Percentiles rank a stretch among this genome's conserved stretches.
Evolutionary conservation across 2,888 invertebrate species (phyloP).

Genomic region (Acrobasis suavella): DNA sequence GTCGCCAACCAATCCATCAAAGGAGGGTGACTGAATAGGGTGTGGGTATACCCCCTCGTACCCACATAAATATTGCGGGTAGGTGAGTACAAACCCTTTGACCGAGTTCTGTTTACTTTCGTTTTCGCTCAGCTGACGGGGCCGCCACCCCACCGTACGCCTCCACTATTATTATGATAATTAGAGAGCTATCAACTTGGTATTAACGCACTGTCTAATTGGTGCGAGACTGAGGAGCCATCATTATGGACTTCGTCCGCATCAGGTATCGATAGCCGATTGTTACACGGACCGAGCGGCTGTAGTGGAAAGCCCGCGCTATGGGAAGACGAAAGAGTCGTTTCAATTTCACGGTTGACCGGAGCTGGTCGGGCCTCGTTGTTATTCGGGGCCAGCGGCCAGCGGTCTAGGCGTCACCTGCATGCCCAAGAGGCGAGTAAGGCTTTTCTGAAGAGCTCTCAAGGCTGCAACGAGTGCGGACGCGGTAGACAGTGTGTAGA

Average conservation of each 20-base stretch:
- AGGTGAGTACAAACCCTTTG: constrained; percentile 83
- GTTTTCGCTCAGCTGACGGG: constrained; percentile 83
- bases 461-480: constrained; percentile 79
- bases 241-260: constrained; percentile 27
- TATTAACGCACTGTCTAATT: constrained; percentile 55
- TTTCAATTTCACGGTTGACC: constrained; percentile 9
- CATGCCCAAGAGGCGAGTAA: constrained; percentile 43
- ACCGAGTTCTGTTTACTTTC: constrained; percentile 84
- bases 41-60: constrained; percentile 70
- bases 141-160: constrained; percentile 67
- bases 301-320: constrained; percentile 12
- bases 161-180: constrained; percentile 80
- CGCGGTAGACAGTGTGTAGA: constrained; percentile 80
- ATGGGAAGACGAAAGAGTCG: not conserved
- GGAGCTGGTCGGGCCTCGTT: not conserved
- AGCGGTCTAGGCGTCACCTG: not conserved
- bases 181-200: constrained; percentile 72
- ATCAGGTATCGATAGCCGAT: constrained; percentile 29
- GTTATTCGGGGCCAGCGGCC: not conserved
- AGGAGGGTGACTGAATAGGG: constrained; percentile 76
- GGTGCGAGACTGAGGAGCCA: constrained; percentile 36
- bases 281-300: not conserved
- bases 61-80: constrained; percentile 83
- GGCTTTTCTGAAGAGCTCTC: constrained; percentile 66
- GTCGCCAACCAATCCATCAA: constrained; percentile 82